Base-by-base conservation (phyloP, 1,140 invertebrate species). In the Drosophila neocordata region DNA sequence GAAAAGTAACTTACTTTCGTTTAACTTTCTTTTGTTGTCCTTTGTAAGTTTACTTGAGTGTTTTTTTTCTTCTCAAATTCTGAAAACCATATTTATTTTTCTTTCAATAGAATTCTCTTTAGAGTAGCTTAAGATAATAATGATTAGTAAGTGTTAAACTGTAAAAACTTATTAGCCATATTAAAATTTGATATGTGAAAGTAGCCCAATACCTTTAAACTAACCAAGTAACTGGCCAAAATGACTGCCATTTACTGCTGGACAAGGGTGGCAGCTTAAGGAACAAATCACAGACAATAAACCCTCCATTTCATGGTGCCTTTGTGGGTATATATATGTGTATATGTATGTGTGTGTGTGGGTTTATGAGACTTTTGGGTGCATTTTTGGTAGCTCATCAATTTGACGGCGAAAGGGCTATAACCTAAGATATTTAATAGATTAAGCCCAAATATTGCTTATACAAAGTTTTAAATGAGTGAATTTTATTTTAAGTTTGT, bases 261-360 rank as follows among this genome's bases (percentile, higher is more conserved):
- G 18, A 22, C 48, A 11, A 22, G 20, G 20, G 7, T 22, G 6
- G 9, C 2, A n/a, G 8, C 12, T 38, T 4, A 4, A n/a, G 15
- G 27, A 27, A 56, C 5, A 56, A 56, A 56, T 56, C 24, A 35
- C 27, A 34, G 53, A 34, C 53, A 56, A 15, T 56, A 56, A 56
- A 13, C 24, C 6, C 12, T 9, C 52, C 9, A 3, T 20, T 48
- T 48, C 13, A 48, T 20, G 18, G 7, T 6, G 15, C 15, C 15
- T 48, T 18, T 31, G 12, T 13, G n/a, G 13, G 15, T 44, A n/a
- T n/a, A n/a, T n/a, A n/a, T n/a, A n/a, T n/a, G n/a, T n/a, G n/a
- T n/a, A n/a, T n/a, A n/a, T n/a, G n/a, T n/a, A n/a, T 18, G 6
- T 13, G 27, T 12, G 52, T 15, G 7, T 9, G 20, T 15, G 22